Evolutionary conservation across 2,113 vertebrate species (phyloP).

Genomic region (Glaucomys volans): DNA sequence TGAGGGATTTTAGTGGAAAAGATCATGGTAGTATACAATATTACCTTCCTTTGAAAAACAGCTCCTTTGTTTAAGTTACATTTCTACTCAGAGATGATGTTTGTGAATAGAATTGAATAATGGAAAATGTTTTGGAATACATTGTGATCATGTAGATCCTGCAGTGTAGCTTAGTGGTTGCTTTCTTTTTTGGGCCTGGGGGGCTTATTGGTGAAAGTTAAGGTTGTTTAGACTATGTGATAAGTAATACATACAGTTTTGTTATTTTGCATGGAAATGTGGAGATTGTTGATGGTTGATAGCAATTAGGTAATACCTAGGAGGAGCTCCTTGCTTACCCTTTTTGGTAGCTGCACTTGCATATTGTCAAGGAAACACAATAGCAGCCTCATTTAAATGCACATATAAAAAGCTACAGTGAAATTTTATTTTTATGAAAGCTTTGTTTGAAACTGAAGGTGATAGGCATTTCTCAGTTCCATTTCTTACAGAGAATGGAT

Average conservation of each 20-base stretch:
- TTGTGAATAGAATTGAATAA: conserved; percentile 25
- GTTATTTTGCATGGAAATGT: conserved; percentile 46
- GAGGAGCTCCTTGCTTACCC: neutral
- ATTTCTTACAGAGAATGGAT: conserved; percentile 22
- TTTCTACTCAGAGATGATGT: neutral
- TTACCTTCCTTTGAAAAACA: conserved; percentile 32
- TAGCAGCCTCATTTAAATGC: conserved; percentile 25
- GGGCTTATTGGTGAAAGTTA: neutral
- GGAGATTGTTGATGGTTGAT: conserved; percentile 41
- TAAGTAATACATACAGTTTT: conserved; percentile 48
- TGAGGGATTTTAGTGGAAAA: conserved; percentile 12
- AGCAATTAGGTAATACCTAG: neutral
- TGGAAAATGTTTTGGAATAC: neutral
- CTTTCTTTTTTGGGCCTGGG: conserved; percentile 49
- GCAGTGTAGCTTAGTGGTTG: neutral
- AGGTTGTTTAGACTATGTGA: neutral
- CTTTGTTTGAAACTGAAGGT: conserved; percentile 34
- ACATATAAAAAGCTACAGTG: neutral
- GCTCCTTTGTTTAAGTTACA: conserved; percentile 9
- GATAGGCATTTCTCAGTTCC: conserved; percentile 21
- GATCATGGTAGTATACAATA: neutral
- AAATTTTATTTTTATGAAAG: conserved; percentile 53
- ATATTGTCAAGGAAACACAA: neutral
- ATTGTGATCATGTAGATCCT: neutral
- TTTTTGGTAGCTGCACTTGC: neutral